Base-by-base conservation (phyloP, 2,797 vertebrate species). In the Dendrocincla tyrannina region DNA sequence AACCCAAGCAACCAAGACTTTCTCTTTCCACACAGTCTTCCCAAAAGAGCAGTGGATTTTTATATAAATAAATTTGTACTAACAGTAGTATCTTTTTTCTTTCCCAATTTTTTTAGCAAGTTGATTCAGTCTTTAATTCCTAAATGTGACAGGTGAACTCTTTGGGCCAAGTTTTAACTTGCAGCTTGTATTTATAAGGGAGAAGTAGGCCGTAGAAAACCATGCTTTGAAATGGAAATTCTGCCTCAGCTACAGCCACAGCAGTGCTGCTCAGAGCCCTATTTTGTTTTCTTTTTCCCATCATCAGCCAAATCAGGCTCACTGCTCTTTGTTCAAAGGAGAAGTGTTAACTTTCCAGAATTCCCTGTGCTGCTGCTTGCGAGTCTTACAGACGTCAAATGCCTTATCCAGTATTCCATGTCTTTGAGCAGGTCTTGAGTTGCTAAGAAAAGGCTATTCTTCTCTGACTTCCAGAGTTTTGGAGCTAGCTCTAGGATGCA, bases 181-280 rank as follows among this genome's bases (percentile, higher is more conserved):
- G 86, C 66, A 78, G n/a, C 50, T 77, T 60, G 13, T 89, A 69
- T 94, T 95, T 96, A 69, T 77, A 81, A 77, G 63, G 52, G 30
- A 86, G 88, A 95, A 93, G 60, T 94, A 96, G 95, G 92, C 70
- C 89, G 77, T 91, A 72, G 81, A 77, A 95, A 95, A 60, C 67
- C 41, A 81, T 72, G 55, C 91, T 96, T 97, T 96, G 94, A 97
- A 97, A 91, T 95, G 95, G 96, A 97, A 97, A 97, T 96, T 92
- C 59, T 94, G 55, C 55, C 80, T 88, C 80, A 89, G 77, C 85
- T 93, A 74, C 58, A 96, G 81, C 88, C 95, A 85, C 82, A 89
- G 87, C 67, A 88, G 85, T 47, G 68, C 92, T 95, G 76, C 86
- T 97, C 69, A 67, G 73, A 83, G 87, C 62, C 89, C 81, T 95